Base-by-base conservation (phyloP, 2,888 invertebrate genomes). In the Drosophila macrospina region DNA sequence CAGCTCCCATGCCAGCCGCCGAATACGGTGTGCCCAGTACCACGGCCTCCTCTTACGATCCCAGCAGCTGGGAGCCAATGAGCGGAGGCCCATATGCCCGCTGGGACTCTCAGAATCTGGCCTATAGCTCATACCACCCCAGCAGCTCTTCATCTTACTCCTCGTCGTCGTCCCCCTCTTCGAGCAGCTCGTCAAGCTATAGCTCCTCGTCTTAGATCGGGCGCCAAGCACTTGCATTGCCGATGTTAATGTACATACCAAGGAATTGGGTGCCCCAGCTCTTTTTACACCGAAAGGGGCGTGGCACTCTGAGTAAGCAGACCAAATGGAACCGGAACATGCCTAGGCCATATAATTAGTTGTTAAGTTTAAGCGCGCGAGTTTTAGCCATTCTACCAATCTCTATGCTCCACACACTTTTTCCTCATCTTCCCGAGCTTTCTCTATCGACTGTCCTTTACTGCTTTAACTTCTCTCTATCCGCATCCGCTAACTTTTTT, bases 71-170 rank as follows among this genome's bases (percentile, higher is more conserved):
- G 95, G 95, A 95, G 89, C 94, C 95, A 3, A 93, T 94, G 74
- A 95, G 94, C 87, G 94, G 95, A 51, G 96, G 96, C 7, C 96
- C 96, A 0, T 97, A 97, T 91, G 94, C 96, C 47, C 93, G 97
- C 76, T 97, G 96, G 96, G 95, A 95, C 82, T 92, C 93, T 63
- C 94, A 95, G 52, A 95, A 94, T 81, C 91, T 95, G 75, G 95
- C 95, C 26, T 95, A 95, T 91, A 95, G 94, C 85, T 95, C 95
- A 1, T 95, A 95, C 92, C 95, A 95, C 89, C 95, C 95, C 72
- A 94, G 94, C 89, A 93, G 94, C 70, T 93, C 94, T 0, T 93
- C 93, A 0, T 93, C 93, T 7, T 93, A 94, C 30, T 93, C 93
- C 1, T 93, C 93, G 2, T 91, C 93, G 10, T 52, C 52, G 48